A percentile compares a stretch with the other conserved stretches of the same genome.
phyloP scores from a whole-genome alignment of 2,797 vertebrate species.

The Gobio occitaniae region DNA sequence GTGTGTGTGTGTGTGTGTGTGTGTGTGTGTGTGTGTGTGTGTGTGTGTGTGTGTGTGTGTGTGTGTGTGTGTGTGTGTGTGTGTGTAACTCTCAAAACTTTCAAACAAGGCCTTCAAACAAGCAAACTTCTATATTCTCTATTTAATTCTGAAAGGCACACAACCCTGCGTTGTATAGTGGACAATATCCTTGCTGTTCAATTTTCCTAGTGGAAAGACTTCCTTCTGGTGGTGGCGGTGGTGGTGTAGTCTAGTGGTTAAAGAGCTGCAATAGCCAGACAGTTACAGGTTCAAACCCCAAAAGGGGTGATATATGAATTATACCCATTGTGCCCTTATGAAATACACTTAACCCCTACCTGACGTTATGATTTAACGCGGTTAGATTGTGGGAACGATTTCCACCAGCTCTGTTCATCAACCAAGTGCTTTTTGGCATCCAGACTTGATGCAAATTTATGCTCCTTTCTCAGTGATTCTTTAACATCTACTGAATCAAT shows the following conservation, averaged over 20 bases:
- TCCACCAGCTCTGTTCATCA: constrained; percentile 16
- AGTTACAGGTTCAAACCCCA: constrained; percentile 36
- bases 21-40: too few species aligned
- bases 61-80: too few species aligned
- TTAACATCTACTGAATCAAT: constrained; percentile 5
- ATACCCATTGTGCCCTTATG: constrained; percentile 20
- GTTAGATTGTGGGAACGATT: constrained; percentile 19
- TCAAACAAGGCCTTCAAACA: background rate
- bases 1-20: too few species aligned
- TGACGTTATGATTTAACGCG: background rate
- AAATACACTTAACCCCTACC: constrained; percentile 17
- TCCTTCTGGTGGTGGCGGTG: background rate
- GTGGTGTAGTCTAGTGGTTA: constrained; percentile 9
- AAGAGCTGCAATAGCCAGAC: constrained; percentile 13
- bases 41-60: too few species aligned
- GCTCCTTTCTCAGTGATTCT: background rate
- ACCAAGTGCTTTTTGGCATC: constrained; percentile 11
- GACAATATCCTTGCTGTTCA: constrained; percentile 16
- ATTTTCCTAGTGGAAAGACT: constrained; percentile 2
- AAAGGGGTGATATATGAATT: background rate
- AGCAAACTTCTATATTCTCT: background rate
- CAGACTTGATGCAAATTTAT: constrained; percentile 10
- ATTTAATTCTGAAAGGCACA: constrained; percentile 10
- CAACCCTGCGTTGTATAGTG: background rate
- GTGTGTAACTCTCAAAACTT: too few species aligned